Evolutionary conservation across 2,888 invertebrate genomes (phyloP).

Genomic region (Cancer borealis): DNA sequence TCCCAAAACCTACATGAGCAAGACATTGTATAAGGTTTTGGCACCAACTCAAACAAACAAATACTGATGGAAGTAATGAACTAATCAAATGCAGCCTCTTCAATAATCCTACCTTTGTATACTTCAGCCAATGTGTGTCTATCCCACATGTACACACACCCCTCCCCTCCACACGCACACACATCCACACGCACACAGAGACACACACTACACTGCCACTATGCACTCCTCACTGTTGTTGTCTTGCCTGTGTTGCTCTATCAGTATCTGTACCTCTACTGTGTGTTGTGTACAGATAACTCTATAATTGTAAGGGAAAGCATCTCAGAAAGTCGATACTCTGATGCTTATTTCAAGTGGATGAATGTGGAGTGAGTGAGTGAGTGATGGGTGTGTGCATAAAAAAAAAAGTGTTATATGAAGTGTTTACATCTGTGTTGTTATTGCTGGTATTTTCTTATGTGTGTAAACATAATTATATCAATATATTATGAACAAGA

Average conservation of each 20-base stretch:
- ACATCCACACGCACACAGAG: not conserved
- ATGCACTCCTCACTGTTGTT: not conserved
- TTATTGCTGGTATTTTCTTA: not conserved
- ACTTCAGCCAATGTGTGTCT: conserved; percentile 3
- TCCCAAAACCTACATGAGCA: not conserved
- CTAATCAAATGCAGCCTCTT: not conserved
- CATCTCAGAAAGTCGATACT: not conserved
- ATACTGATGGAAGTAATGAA: not conserved
- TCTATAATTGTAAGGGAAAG: not conserved
- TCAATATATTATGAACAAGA: not conserved
- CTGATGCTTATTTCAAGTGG: not conserved
- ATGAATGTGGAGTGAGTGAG: not conserved
- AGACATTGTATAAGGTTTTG: not conserved
- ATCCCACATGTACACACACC: not conserved
- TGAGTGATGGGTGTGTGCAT: not conserved
- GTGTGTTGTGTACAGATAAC: not conserved
- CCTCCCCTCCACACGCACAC: not conserved
- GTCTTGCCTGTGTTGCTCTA: not conserved
- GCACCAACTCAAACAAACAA: not conserved
- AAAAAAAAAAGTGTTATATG: not conserved
- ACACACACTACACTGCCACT: not conserved
- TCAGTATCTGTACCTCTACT: not conserved
- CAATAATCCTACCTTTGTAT: not conserved
- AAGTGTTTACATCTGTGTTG: not conserved
- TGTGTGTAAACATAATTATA: not conserved